Evolutionary conservation across 1,140 invertebrate species (phyloP).

Genomic region (Phymorhynchus buccinoides): DNA sequence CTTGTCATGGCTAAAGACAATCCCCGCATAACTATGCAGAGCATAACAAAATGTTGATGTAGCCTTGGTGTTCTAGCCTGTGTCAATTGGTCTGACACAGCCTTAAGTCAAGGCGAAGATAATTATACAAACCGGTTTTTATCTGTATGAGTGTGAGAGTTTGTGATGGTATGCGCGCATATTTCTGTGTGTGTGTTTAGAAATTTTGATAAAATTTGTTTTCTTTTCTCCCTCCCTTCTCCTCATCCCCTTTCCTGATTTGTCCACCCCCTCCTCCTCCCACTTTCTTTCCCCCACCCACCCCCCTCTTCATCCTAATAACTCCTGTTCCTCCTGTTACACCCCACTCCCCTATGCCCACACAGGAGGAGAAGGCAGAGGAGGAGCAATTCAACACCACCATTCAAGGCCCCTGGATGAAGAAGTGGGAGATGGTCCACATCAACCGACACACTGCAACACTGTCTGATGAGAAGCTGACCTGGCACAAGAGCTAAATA

Average conservation of each 20-base stretch:
- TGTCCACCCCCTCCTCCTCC: not conserved
- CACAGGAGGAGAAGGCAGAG: conserved; percentile 33
- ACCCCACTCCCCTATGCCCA: too few species aligned
- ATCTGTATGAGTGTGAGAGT: not conserved
- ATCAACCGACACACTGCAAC: conserved; percentile 66
- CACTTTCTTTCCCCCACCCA: too few species aligned
- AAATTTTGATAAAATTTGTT: not conserved
- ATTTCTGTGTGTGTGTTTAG: not conserved
- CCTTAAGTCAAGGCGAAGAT: too few species aligned
- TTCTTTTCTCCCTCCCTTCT: not conserved
- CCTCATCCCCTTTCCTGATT: not conserved
- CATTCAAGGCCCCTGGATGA: conserved; percentile 71
- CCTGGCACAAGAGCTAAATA: conserved; percentile 49
- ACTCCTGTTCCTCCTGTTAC: too few species aligned
- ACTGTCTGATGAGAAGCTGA: conserved; percentile 39
- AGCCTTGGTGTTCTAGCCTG: too few species aligned
- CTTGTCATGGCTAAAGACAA: too few species aligned
- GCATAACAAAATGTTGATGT: too few species aligned
- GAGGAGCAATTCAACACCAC: conserved; percentile 65
- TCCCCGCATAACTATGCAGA: too few species aligned
- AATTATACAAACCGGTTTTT: too few species aligned
- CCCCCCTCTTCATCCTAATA: not conserved
- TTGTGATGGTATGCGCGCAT: not conserved
- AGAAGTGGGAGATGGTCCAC: conserved; percentile 69
- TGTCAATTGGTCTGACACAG: too few species aligned